Conservation (phyloP, 2,888 invertebrate genomes). For the Thysanoteuthis rhombus region DNA sequence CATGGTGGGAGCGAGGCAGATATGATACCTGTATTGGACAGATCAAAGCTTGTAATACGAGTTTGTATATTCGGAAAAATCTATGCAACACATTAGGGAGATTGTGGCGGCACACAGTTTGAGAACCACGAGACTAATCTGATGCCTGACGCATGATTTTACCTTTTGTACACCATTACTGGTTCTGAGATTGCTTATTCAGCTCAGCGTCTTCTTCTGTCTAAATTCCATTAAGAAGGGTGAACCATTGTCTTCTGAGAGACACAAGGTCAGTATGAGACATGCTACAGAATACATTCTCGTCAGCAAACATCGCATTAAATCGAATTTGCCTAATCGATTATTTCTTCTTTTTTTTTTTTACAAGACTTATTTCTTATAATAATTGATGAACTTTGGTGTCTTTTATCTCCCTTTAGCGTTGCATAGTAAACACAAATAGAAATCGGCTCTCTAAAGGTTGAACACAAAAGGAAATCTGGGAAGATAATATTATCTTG, state of each 20-base stretch:
- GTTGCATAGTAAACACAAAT: neutral
- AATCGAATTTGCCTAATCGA: neutral
- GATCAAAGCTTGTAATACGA: no score
- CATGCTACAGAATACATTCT: neutral
- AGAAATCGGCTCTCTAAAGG: neutral
- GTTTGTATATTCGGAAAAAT: no score
- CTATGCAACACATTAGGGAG: no score
- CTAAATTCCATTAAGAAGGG: neutral
- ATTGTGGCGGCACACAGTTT: no score
- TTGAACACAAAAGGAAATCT: neutral
- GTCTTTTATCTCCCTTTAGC: neutral
- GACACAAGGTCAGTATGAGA: neutral
- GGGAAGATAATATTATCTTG: neutral
- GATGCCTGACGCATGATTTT: no score
- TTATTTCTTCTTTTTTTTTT: neutral
- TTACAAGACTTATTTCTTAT: neutral
- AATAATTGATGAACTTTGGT: neutral
- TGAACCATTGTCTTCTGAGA: neutral
- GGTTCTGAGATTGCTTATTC: neutral
- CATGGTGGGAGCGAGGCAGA: no score
- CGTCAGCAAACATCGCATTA: neutral
- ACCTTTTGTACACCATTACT: no score
- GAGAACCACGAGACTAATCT: no score
- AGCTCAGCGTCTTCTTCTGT: neutral
- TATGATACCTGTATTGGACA: no score